Evolutionary conservation across 2,113 vertebrate species (phyloP).

Genomic region (Phycodurus eques): DNA sequence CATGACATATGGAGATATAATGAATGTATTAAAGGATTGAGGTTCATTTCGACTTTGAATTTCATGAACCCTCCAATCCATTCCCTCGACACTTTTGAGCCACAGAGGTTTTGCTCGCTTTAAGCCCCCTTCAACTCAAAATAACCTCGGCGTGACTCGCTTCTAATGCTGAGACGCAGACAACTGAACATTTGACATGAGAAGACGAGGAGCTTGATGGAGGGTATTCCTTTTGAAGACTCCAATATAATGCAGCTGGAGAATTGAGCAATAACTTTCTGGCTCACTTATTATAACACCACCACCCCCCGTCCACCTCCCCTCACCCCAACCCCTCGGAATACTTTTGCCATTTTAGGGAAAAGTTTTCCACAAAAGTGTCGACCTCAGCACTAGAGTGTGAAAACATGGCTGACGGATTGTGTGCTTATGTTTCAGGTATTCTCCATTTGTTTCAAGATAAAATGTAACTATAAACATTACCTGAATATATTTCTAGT

Average conservation of each 20-base stretch:
- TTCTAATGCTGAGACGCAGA: slow-evolving; percentile 44
- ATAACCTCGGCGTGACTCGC: slow-evolving; percentile 47
- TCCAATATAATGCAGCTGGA: slow-evolving; percentile 30
- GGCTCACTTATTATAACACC: slow-evolving; percentile 48
- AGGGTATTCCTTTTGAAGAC: slow-evolving; percentile 29
- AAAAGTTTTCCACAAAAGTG: slow-evolving; percentile 33
- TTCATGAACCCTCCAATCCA: not conserved
- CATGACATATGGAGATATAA: not conserved
- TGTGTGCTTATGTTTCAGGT: not conserved
- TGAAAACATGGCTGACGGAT: slow-evolving; percentile 38
- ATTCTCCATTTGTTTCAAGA: not conserved
- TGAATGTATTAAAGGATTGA: not conserved
- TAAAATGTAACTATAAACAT: not conserved
- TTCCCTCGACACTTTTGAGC: not conserved
- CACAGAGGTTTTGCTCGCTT: not conserved
- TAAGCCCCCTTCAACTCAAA: slow-evolving; percentile 40
- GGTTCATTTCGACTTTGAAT: not conserved
- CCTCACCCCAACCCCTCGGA: slow-evolving; percentile 22
- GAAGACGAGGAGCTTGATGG: slow-evolving; percentile 32
- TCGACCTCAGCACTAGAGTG: slow-evolving; percentile 34
- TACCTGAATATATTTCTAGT: not conserved
- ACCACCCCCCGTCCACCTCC: no score
- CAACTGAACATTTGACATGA: slow-evolving; percentile 40
- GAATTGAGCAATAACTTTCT: slow-evolving; percentile 48
- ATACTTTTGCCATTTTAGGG: slow-evolving; percentile 63